phyloP scores from a whole-genome alignment of 2,113 vertebrate genomes.

The Barnardius zonarius region DNA sequence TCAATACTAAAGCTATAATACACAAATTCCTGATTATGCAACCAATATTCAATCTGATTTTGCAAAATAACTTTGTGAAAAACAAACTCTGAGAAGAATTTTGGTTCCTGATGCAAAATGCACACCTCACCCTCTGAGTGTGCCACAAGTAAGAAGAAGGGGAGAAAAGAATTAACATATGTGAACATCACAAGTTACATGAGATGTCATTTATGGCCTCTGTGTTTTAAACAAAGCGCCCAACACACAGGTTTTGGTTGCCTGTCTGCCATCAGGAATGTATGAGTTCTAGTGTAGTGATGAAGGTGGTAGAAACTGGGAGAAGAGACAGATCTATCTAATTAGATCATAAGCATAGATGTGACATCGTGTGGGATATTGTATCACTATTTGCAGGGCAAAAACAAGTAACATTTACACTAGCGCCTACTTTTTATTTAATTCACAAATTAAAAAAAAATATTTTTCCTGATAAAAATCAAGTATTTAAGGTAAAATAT shows the following conservation, averaged over 20 bases:
- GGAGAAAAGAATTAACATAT: background rate
- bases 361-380: background rate
- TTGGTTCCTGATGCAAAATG: background rate
- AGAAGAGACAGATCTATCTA: background rate
- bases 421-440: background rate
- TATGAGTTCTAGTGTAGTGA: background rate
- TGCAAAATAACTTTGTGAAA: background rate
- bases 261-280: background rate
- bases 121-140: background rate
- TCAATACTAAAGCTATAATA: background rate
- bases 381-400: background rate
- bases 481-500: background rate
- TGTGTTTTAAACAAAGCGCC: background rate
- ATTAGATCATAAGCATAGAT: background rate
- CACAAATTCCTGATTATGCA: background rate
- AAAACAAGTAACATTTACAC: background rate
- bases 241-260: background rate
- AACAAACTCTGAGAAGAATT: background rate
- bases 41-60: background rate
- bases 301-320: background rate
- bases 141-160: background rate
- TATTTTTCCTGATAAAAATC: background rate
- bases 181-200: background rate
- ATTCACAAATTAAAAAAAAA: background rate
- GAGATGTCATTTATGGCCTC: background rate